phyloP scores from a whole-genome alignment of 2,113 vertebrate genomes.

The Myotis davidii region DNA sequence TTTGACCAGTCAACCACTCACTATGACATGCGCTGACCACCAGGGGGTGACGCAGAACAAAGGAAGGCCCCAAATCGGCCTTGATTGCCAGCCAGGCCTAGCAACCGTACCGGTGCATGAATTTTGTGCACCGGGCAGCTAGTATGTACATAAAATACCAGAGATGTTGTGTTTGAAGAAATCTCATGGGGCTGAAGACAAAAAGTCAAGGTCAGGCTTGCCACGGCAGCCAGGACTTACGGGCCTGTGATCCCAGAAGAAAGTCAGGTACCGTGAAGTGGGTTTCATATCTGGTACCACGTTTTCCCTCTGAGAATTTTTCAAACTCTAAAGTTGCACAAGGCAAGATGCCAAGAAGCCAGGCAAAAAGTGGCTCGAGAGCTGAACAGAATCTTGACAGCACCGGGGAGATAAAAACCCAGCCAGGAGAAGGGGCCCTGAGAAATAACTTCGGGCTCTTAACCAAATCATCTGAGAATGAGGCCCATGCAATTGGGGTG shows the following conservation, averaged over 20 bases:
- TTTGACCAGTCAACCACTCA: no score
- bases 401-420: background rate
- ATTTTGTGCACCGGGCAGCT: no score
- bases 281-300: background rate
- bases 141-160: background rate
- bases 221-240: background rate
- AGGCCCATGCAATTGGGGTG: background rate
- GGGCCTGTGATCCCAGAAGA: background rate
- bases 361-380: background rate
- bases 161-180: background rate
- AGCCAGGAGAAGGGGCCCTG: background rate
- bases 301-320: background rate
- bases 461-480: background rate
- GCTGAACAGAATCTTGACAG: background rate
- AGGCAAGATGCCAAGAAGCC: background rate
- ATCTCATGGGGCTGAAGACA: background rate
- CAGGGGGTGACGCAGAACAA: no score
- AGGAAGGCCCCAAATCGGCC: no score
- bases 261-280: background rate
- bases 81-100: no score
- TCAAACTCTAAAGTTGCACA: background rate
- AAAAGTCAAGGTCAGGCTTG: background rate
- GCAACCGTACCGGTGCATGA: no score
- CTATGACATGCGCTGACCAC: no score
- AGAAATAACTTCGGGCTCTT: background rate